phyloP scores from a whole-genome alignment of 2,888 invertebrate genomes.

The Pyrgus malvae region DNA sequence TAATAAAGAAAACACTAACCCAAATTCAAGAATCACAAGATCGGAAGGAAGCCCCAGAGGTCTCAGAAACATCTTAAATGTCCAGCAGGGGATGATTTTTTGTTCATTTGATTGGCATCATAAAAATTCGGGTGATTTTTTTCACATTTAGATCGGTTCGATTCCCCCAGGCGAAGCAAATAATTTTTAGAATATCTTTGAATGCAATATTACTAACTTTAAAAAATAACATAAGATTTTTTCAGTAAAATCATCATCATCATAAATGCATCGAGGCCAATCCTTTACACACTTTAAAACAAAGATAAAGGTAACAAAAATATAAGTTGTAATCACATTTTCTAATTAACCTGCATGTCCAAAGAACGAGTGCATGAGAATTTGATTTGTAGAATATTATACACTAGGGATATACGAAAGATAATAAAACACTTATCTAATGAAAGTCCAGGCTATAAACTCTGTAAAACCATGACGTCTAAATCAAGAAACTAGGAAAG shows the following conservation, averaged over 20 bases:
- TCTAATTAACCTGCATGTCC: neutral
- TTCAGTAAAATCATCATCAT: too few relatives aligned
- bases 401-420: neutral
- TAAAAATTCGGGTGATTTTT: too few relatives aligned
- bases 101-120: too few relatives aligned
- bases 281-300: neutral
- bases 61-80: neutral
- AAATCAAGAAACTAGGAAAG: neutral
- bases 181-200: too few relatives aligned
- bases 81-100: too few relatives aligned
- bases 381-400: neutral
- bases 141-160: too few relatives aligned
- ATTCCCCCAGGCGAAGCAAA: too few relatives aligned
- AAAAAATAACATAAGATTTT: too few relatives aligned
- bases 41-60: neutral
- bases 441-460: neutral
- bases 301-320: neutral
- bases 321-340: neutral
- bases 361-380: neutral
- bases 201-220: too few relatives aligned
- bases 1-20: neutral
- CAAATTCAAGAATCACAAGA: neutral
- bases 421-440: neutral
- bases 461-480: neutral
- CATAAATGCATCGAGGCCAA: neutral